phyloP scores from a whole-genome alignment of 1,140 invertebrate species.

The Zaprionus tsacasi region DNA sequence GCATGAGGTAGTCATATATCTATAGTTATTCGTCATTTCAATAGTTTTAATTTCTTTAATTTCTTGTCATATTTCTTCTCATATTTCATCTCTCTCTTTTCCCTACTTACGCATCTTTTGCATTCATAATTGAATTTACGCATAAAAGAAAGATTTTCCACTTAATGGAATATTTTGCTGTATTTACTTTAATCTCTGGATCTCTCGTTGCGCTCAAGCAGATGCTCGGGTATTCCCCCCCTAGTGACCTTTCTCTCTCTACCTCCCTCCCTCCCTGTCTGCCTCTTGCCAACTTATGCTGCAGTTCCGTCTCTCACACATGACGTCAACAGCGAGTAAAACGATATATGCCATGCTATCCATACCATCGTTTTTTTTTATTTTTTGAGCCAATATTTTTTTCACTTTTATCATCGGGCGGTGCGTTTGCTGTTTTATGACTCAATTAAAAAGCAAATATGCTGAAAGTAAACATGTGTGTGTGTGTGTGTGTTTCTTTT shows the following conservation, averaged over 20 bases:
- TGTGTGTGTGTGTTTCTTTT: too few relatives aligned
- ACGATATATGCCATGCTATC: neutral
- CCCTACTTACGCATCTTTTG: too few relatives aligned
- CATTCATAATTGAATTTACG: neutral
- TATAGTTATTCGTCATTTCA: neutral
- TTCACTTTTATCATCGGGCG: conserved; percentile 48
- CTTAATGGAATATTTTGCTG: neutral
- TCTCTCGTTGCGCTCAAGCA: neutral
- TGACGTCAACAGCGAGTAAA: conserved; percentile 5
- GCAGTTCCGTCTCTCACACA: neutral
- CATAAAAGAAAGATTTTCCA: neutral
- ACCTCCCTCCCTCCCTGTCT: neutral
- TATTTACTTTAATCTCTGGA: neutral
- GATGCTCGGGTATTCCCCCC: neutral
- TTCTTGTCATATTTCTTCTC: too few relatives aligned
- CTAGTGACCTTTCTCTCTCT: neutral
- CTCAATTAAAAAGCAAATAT: conserved; percentile 76
- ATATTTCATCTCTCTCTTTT: too few relatives aligned
- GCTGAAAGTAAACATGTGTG: conserved; percentile 53
- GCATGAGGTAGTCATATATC: neutral
- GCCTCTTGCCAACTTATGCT: neutral
- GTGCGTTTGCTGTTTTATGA: conserved; percentile 58
- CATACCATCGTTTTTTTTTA: neutral
- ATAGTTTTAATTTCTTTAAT: too few relatives aligned
- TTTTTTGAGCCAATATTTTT: conserved; percentile 49